phyloP scores from a whole-genome alignment of 30 jellyfish, hydroid and myxozoan species.

The Nemopilema nomurai region DNA sequence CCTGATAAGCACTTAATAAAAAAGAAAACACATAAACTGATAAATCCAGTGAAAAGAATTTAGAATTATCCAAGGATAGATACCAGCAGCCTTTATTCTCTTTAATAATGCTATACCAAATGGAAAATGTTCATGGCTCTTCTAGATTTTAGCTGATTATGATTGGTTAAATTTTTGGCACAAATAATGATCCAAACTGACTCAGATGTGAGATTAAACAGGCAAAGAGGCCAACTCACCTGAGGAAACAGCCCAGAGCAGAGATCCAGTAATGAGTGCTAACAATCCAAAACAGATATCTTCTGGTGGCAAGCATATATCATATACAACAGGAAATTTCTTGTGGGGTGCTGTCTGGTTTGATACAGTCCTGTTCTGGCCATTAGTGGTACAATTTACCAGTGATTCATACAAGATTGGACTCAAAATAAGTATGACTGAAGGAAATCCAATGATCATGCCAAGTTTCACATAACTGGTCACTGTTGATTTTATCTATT shows the following conservation, averaged over 20 bases:
- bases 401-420: conserved; percentile 65
- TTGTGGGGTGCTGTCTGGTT: conserved; percentile 23
- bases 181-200: neutral
- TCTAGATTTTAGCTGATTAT: no score
- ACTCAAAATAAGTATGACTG: conserved; percentile 38
- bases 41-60: no score
- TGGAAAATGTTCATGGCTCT: no score
- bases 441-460: conserved; percentile 62
- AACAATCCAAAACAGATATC: conserved; percentile 48
- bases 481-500: conserved; percentile 51
- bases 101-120: no score
- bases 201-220: neutral
- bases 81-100: no score
- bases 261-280: conserved; percentile 47
- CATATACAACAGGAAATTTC: conserved; percentile 33
- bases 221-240: conserved; percentile 8
- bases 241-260: conserved; percentile 75
- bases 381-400: conserved; percentile 15
- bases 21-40: no score
- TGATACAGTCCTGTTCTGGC: neutral
- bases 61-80: no score
- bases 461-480: conserved; percentile 62
- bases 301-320: conserved; percentile 37
- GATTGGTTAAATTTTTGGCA: no score
- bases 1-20: no score